phyloP scores from a whole-genome alignment of 2,888 invertebrate genomes.

The Acanthosepion lycidas region DNA sequence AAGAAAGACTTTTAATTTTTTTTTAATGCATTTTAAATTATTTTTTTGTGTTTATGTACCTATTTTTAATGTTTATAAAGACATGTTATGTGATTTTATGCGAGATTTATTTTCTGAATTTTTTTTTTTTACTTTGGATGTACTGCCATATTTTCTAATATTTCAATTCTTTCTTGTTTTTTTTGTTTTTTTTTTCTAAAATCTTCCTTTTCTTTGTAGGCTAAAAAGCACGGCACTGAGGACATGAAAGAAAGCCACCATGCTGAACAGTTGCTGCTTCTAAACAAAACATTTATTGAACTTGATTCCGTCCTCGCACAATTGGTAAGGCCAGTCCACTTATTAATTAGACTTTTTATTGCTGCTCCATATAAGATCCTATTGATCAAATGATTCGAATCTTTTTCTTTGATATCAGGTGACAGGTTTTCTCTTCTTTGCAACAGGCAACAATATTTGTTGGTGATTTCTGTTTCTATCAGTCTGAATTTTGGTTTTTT shows the following conservation, averaged over 20 bases:
- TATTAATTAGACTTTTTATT: neutral
- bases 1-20: too few relatives aligned
- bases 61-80: neutral
- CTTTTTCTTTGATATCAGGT: neutral
- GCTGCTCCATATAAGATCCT: neutral
- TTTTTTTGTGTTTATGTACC: too few relatives aligned
- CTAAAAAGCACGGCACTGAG: conserved; percentile 69
- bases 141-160: neutral
- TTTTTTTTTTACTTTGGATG: neutral
- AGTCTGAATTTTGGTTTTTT: too few relatives aligned
- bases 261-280: conserved; percentile 71
- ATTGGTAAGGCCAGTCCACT: conserved; percentile 61
- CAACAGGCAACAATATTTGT: too few relatives aligned
- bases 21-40: too few relatives aligned
- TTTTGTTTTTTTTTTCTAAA: neutral
- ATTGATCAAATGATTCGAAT: neutral
- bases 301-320: conserved; percentile 70
- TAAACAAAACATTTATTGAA: conserved; percentile 72
- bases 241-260: conserved; percentile 60
- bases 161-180: neutral
- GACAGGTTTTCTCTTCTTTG: neutral
- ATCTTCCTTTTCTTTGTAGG: conserved; percentile 55
- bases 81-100: neutral
- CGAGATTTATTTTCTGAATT: neutral
- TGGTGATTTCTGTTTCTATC: too few relatives aligned